A percentile compares a stretch with the other conserved stretches of the same genome.
Conservation (phyloP, 2,888 invertebrate species). For the Antheraea assamensis region DNA sequence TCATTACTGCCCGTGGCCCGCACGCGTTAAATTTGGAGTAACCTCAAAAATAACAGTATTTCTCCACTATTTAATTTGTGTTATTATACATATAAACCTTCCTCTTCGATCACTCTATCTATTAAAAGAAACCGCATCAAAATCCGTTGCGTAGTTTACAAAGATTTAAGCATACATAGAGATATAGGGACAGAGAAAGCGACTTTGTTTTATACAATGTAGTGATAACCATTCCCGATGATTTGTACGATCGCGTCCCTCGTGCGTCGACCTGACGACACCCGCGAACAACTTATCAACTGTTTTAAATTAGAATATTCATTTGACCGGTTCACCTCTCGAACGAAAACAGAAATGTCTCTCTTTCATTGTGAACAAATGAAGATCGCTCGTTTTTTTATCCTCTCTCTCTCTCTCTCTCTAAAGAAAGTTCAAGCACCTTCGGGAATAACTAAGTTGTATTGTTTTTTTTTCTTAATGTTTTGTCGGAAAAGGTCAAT, state of each 20-base stretch:
- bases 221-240: slow-evolving; percentile 49
- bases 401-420: slow-evolving; percentile 23
- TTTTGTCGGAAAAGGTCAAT: background rate
- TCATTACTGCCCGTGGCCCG: too few relatives aligned
- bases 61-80: too few relatives aligned
- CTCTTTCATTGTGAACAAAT: slow-evolving; percentile 34
- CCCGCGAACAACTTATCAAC: slow-evolving; percentile 53
- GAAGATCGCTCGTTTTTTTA: slow-evolving; percentile 32
- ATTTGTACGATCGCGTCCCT: slow-evolving; percentile 56
- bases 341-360: slow-evolving; percentile 21
- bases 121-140: too few relatives aligned
- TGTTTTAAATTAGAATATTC: slow-evolving; percentile 71
- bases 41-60: too few relatives aligned
- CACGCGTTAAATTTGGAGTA: too few relatives aligned
- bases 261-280: slow-evolving; percentile 62
- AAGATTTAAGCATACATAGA: too few relatives aligned
- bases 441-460: background rate
- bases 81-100: too few relatives aligned
- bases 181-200: too few relatives aligned
- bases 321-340: slow-evolving; percentile 39
- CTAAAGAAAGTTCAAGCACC: slow-evolving; percentile 11
- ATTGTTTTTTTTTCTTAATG: slow-evolving; percentile 1
- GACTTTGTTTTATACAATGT: too few relatives aligned
- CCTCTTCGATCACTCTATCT: too few relatives aligned
- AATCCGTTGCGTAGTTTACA: too few relatives aligned